A percentile compares a stretch with the other conserved stretches of the same genome.
Evolutionary conservation across 2,888 invertebrate species (phyloP).

Genomic region (Flabesymbios commensalis): DNA sequence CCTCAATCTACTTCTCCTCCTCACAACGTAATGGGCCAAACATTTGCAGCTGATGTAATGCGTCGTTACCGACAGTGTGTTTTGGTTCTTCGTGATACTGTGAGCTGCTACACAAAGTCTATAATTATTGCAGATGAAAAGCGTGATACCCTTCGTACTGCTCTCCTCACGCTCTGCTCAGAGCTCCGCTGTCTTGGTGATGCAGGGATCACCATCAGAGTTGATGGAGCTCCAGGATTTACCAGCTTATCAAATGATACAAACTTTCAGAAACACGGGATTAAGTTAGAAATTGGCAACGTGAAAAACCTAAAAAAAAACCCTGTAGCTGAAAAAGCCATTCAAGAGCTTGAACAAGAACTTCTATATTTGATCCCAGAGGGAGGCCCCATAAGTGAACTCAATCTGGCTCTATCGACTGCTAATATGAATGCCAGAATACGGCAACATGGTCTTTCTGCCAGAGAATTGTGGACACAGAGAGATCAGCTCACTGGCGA

Average conservation of each 20-base stretch:
- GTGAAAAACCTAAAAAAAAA: slow-evolving; percentile 37
- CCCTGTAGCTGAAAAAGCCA: slow-evolving; percentile 39
- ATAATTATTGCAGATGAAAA: slow-evolving; percentile 22
- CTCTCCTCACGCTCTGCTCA: slow-evolving; percentile 17
- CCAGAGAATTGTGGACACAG: slow-evolving; percentile 36
- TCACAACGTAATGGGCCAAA: slow-evolving; percentile 25
- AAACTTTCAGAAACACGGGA: slow-evolving; percentile 12
- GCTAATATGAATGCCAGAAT: slow-evolving; percentile 32
- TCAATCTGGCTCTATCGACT: slow-evolving; percentile 16
- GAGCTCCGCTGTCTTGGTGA: slow-evolving; percentile 15
- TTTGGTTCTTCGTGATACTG: slow-evolving; percentile 21
- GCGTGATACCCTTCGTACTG: slow-evolving; percentile 20
- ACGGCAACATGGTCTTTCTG: slow-evolving; percentile 29
- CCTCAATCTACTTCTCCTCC: slow-evolving; percentile 32
- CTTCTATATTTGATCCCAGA: slow-evolving; percentile 22
- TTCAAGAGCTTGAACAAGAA: slow-evolving; percentile 38
- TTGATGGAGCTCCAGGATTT: slow-evolving; percentile 36
- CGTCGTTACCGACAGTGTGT: slow-evolving; percentile 33
- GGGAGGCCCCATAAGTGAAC: slow-evolving; percentile 17
- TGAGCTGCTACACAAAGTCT: slow-evolving; percentile 28
- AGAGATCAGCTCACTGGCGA: slow-evolving; percentile 33
- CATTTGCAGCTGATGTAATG: slow-evolving; percentile 39
- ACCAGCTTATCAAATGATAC: slow-evolving; percentile 21
- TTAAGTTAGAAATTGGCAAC: slow-evolving; percentile 28
- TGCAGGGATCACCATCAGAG: slow-evolving; percentile 20